Evolutionary conservation across 2,888 invertebrate genomes (phyloP), one percentile per base, ranked within the genome.

Genomic region (Polyommatus icarus): DNA sequence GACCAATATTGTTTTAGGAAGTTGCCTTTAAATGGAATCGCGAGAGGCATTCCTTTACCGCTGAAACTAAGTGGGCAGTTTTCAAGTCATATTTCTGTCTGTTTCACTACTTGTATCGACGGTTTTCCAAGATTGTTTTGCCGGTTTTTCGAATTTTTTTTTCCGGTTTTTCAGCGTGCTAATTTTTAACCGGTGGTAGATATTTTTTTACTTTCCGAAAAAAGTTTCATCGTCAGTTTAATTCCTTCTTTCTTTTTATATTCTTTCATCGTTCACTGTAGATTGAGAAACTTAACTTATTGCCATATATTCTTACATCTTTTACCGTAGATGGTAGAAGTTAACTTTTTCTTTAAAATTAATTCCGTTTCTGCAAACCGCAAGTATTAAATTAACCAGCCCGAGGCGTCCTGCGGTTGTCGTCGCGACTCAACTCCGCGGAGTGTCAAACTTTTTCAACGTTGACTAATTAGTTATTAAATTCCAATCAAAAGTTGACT

Each of bases 401-500:
- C 24, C 61, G 12, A 24, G 61, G 61, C 61, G 12, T 20, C 18
- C 61, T 24, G 12, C 3, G 20, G 20, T 24, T 61, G 61, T 61
- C 61, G 12, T 61, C 61, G 5, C 24, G 4, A 61, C 24, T 12
- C 61, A 12, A 61, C 61, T 61, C 61, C 5, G 24, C 8, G 24
- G 10, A 10, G 10, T 24, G 61, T 61, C 24, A 10, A 61, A 61
- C 61, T 61, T 61, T 61, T 61, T 12, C 10, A 61, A 12, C 61
- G 20, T 61, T 61, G 10, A 24, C 24, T 61, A 61, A 61, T 61
- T 61, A 61, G 20, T 24, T 61, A 61, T 24, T 61, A 61, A 61
- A 61, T 61, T 61, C 61, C 24, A 61, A 61, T 61, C 61, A 61
- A 61, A 59, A 61, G 24, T 61, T 61, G 20, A 24, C 61, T 61